Conservation (phyloP, 2,113 vertebrate genomes). For the Synodontis membranacea region DNA sequence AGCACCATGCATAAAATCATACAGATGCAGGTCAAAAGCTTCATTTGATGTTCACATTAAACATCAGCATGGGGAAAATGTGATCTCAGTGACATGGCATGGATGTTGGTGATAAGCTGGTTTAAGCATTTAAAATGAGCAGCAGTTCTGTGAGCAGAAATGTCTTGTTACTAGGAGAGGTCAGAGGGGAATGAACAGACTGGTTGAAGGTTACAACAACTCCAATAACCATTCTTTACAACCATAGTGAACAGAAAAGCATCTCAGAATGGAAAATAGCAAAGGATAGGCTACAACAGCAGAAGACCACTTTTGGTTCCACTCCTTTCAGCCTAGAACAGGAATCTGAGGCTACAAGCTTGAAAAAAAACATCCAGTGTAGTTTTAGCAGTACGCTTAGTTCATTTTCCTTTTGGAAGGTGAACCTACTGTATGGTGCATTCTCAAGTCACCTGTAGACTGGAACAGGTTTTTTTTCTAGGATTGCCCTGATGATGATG, state of each 20-base stretch:
- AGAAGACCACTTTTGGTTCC: background rate
- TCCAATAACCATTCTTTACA: background rate
- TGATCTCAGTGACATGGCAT: background rate
- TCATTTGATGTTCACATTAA: background rate
- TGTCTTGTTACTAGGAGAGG: background rate
- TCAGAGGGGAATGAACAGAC: background rate
- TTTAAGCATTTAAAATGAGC: background rate
- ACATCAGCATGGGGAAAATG: background rate
- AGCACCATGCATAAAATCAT: background rate
- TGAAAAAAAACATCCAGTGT: background rate
- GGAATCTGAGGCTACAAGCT: background rate
- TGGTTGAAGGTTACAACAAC: background rate
- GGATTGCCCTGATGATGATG: background rate
- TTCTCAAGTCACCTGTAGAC: background rate
- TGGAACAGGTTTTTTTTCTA: background rate
- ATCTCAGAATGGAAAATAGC: background rate
- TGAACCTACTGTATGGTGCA: background rate
- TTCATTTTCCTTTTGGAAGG: background rate
- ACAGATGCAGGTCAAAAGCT: background rate
- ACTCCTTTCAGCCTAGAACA: background rate
- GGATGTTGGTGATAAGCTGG: background rate
- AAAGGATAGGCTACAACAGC: background rate
- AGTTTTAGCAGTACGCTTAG: background rate
- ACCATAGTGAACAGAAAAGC: background rate
- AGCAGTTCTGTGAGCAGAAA: background rate